A percentile compares a stretch with the other conserved stretches of the same genome.
Conservation (phyloP, 2,797 vertebrate genomes). For the Tangara arthus region DNA sequence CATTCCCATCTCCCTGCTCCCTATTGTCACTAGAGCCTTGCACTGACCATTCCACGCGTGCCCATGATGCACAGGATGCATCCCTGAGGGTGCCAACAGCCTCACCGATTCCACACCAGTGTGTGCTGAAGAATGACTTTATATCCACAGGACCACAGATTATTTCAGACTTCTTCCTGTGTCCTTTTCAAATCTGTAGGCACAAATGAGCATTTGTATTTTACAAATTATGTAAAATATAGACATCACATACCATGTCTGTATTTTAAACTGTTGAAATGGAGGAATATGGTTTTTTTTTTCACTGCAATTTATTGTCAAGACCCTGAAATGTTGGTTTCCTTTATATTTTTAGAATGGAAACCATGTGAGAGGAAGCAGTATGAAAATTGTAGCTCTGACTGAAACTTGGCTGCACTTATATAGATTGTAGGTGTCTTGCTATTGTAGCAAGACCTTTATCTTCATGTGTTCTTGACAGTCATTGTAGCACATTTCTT, state of each 20-base stretch:
- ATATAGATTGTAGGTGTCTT: not conserved
- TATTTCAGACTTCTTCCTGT: not conserved
- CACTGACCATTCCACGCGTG: fast-evolving
- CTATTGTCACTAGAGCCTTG: not conserved
- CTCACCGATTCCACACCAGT: not conserved
- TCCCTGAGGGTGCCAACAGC: not conserved
- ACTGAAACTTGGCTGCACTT: not conserved
- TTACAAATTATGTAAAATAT: too few species aligned
- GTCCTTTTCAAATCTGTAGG: not conserved
- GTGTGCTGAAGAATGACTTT: fast-evolving
- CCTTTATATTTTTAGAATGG: not conserved
- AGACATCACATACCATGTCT: fast-evolving
- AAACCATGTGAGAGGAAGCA: not conserved
- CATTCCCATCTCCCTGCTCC: not conserved
- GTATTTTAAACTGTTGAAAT: not conserved
- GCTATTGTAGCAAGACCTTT: not conserved
- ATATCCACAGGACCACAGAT: not conserved
- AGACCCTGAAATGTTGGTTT: not conserved
- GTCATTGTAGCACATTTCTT: not conserved
- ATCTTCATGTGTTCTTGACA: not conserved
- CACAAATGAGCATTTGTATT: not conserved
- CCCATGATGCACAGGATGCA: fast-evolving
- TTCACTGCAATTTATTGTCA: not conserved
- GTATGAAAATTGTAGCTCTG: not conserved
- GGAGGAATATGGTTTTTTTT: not conserved